Percentiles rank a stretch among this genome's conserved stretches.
Conservation (phyloP, 2,888 invertebrate genomes). For the Euzophera pinguis region DNA sequence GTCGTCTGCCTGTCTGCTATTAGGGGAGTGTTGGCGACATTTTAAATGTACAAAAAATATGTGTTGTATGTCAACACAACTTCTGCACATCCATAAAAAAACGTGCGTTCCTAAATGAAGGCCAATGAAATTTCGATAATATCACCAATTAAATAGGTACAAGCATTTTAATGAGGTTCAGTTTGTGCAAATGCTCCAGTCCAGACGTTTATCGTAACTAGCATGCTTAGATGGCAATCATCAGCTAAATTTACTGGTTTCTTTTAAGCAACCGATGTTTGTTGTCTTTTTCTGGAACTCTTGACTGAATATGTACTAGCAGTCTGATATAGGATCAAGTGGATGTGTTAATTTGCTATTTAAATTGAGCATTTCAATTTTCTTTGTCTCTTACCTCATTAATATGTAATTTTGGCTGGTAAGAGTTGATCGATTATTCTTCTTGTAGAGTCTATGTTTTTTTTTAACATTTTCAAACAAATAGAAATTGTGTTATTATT, state of each 20-base stretch:
- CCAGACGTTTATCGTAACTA: neutral
- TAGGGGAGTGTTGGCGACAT: neutral
- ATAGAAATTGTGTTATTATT: too few relatives aligned
- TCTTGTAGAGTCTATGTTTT: too few relatives aligned
- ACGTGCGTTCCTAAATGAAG: too few relatives aligned
- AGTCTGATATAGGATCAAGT: neutral
- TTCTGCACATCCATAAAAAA: neutral
- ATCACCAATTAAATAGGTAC: constrained; percentile 4
- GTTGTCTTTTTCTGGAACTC: neutral
- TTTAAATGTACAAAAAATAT: neutral
- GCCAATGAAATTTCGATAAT: neutral
- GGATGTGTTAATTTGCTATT: too few relatives aligned
- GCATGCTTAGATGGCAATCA: constrained; percentile 1
- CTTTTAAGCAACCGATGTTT: neutral
- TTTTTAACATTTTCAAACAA: too few relatives aligned
- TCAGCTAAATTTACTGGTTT: constrained; percentile 3
- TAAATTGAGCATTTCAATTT: too few relatives aligned
- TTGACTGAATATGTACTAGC: neutral
- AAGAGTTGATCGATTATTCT: too few relatives aligned
- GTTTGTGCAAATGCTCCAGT: neutral
- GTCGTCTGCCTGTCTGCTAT: neutral
- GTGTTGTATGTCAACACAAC: neutral
- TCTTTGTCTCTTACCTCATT: too few relatives aligned
- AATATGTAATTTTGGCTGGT: too few relatives aligned
- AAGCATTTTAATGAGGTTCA: constrained; percentile 5